Conservation (phyloP, 2,888 invertebrate species). For the Dione juno region DNA sequence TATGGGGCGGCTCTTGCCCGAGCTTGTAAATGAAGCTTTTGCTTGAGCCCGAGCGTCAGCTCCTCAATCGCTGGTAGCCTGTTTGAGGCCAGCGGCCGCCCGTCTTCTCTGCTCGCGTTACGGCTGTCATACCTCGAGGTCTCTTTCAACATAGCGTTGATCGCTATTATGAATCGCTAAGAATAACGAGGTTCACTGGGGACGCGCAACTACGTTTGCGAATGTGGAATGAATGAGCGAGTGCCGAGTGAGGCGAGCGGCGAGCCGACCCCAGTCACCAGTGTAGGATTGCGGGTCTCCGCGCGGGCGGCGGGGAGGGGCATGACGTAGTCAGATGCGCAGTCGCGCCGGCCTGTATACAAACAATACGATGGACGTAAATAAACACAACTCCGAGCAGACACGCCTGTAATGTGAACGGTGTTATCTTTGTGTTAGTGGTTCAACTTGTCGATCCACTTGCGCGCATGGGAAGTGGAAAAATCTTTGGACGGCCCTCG, state of each 20-base stretch:
- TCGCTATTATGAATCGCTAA: conserved; percentile 56
- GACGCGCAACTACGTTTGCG: conserved; percentile 75
- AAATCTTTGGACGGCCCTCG: conserved; percentile 46
- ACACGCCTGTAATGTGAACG: conserved; percentile 68
- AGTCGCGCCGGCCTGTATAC: conserved; percentile 83
- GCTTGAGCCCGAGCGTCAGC: conserved; percentile 79
- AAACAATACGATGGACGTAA: conserved; percentile 84
- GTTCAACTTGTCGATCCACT: conserved; percentile 57
- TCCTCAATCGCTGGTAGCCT: conserved; percentile 78
- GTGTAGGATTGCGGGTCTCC: conserved; percentile 72
- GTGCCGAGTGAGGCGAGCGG: conserved; percentile 76
- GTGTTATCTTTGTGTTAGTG: conserved; percentile 74
- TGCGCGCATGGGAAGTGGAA: conserved; percentile 49
- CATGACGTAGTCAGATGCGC: conserved; percentile 80
- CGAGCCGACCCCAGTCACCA: conserved; percentile 73
- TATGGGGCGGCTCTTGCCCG: conserved; percentile 80
- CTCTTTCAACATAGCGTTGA: conserved; percentile 75
- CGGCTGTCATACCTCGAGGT: conserved; percentile 72
- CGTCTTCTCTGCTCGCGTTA: conserved; percentile 58
- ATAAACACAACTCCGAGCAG: conserved; percentile 78
- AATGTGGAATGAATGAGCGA: conserved; percentile 82
- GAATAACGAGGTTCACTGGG: conserved; percentile 60
- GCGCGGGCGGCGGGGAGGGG: conserved; percentile 66
- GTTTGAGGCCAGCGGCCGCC: conserved; percentile 66
- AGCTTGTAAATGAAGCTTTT: conserved; percentile 81